Evolutionary conservation across 1,140 invertebrate genomes (phyloP).

Genomic region (Drosophila pectinifera): DNA sequence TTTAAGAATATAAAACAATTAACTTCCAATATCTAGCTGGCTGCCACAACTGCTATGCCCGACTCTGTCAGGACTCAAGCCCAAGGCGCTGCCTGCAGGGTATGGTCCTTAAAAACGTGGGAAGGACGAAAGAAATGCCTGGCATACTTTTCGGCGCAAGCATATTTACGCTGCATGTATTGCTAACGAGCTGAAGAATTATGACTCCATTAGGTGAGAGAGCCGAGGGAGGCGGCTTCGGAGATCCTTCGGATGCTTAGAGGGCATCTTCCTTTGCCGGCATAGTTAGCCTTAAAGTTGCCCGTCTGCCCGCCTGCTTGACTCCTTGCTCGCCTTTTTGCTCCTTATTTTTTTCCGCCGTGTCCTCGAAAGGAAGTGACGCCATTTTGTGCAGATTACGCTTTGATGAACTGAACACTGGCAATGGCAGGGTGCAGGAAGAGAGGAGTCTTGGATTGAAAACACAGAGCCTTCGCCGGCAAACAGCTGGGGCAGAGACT

Average conservation of each 20-base stretch:
- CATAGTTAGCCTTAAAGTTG: conserved; percentile 79
- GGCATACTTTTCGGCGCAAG: conserved; percentile 68
- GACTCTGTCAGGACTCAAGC: background rate
- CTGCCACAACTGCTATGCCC: background rate
- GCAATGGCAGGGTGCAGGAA: conserved; percentile 5
- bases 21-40: conserved; percentile 9
- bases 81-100: conserved; percentile 30
- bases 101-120: conserved; percentile 62
- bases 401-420: conserved; percentile 72
- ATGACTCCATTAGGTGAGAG: conserved; percentile 74
- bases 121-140: conserved; percentile 65
- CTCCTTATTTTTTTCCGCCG: conserved; percentile 20
- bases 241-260: conserved; percentile 6
- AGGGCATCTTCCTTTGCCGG: conserved; percentile 18
- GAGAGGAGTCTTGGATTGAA: conserved; percentile 15
- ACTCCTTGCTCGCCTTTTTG: conserved; percentile 29
- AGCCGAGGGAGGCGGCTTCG: conserved; percentile 5
- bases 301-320: background rate
- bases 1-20: conserved; percentile 21
- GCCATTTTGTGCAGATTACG: conserved; percentile 83
- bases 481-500: background rate
- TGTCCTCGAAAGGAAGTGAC: conserved; percentile 61
- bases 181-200: conserved; percentile 82
- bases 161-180: conserved; percentile 76
- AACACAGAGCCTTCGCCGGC: conserved; percentile 3